Percentiles rank a stretch among this genome's conserved stretches.
phyloP scores from a whole-genome alignment of 30 jellyfish, hydroid and myxozoan genomes.

The Aurelia coerulea region DNA sequence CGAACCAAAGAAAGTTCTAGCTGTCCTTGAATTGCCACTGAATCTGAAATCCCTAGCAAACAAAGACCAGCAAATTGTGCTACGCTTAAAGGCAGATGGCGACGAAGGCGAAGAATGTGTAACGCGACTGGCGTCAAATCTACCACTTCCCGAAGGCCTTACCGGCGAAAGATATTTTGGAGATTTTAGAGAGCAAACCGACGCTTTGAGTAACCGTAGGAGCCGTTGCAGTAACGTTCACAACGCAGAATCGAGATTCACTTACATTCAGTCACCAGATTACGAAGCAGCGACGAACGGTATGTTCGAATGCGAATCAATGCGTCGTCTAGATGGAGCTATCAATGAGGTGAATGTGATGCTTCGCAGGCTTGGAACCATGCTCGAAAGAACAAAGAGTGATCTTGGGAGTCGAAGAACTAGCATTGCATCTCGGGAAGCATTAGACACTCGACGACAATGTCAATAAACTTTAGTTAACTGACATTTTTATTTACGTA shows the following conservation, averaged over 20 bases:
- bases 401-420: constrained; percentile 57
- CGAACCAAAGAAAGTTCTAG: not conserved
- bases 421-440: constrained; percentile 30
- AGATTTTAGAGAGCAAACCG: not conserved
- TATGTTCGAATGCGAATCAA: constrained; percentile 54
- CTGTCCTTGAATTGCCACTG: not conserved
- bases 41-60: not conserved
- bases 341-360: constrained; percentile 57
- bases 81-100: not conserved
- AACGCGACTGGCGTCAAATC: too few species aligned
- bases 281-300: not conserved
- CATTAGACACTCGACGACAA: not conserved
- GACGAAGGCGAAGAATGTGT: not conserved
- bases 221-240: not conserved
- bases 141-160: too few species aligned
- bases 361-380: constrained; percentile 55
- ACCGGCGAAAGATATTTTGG: not conserved
- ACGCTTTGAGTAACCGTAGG: not conserved
- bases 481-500: too few species aligned
- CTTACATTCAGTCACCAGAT: not conserved
- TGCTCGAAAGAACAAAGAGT: constrained; percentile 56
- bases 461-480: too few species aligned
- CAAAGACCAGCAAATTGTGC: not conserved
- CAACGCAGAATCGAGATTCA: not conserved
- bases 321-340: constrained; percentile 67